Percentiles rank a stretch among this genome's conserved stretches.
These are phyloP conservation scores for Chaenocephalus aceratus DNA, from an alignment of 2,113 vertebrate genomes.

Conservation along the genomic window DNA sequence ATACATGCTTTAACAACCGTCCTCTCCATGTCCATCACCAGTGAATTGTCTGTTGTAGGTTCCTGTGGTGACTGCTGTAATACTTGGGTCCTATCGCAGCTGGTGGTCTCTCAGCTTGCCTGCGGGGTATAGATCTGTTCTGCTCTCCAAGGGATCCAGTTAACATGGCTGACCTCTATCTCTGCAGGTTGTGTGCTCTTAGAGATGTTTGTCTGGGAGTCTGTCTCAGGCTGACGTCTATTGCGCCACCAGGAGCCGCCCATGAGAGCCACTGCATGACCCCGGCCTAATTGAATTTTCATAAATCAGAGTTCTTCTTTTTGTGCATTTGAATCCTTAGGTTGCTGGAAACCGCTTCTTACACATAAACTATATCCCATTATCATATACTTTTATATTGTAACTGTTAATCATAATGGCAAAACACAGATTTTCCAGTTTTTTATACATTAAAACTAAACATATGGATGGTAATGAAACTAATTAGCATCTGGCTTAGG, in stretches of 20 bases:
- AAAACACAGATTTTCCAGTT: conserved; percentile 40
- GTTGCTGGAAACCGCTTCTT: not conserved
- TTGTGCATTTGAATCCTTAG: conserved; percentile 3
- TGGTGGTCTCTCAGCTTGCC: conserved; percentile 48
- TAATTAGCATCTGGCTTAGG: conserved; percentile 74
- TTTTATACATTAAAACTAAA: conserved; percentile 49
- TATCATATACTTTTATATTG: conserved; percentile 5
- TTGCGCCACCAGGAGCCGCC: conserved; percentile 46
- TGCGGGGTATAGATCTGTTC: conserved; percentile 59
- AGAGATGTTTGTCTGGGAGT: conserved; percentile 46
- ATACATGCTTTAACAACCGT: not conserved
- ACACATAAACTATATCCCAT: conserved; percentile 9
- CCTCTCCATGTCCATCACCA: not conserved
- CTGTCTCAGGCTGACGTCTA: conserved; percentile 44
- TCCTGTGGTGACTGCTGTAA: conserved; percentile 30
- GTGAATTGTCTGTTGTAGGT: conserved; percentile 1
- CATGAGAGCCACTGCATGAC: conserved; percentile 45
- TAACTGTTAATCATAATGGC: conserved; percentile 9
- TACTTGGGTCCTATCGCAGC: conserved; percentile 31
- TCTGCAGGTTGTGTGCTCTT: conserved; percentile 59
- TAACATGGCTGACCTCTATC: conserved; percentile 72
- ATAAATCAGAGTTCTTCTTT: conserved; percentile 39
- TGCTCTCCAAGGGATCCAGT: conserved; percentile 65
- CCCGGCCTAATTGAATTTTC: conserved; percentile 58
- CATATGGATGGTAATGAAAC: conserved; percentile 69